Percentiles rank a stretch among this genome's conserved stretches.
Evolutionary conservation across 2,113 vertebrate species (phyloP).

Genomic region (Pollimyrus isidori): DNA sequence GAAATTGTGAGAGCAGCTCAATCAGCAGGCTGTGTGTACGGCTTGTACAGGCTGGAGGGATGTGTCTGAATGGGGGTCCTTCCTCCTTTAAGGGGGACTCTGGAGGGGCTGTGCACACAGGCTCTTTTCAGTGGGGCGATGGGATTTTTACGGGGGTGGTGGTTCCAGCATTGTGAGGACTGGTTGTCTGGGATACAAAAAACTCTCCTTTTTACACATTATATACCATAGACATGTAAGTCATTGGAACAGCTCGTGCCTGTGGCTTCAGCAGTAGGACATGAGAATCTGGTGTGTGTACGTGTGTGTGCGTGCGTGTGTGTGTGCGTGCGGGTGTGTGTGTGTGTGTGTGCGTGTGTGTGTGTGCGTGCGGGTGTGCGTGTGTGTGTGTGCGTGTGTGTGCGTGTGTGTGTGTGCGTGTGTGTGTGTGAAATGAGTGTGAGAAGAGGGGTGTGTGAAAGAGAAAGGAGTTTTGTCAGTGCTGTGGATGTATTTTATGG

Average conservation of each 20-base stretch:
- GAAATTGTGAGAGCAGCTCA: neutral
- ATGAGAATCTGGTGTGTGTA: constrained; percentile 6
- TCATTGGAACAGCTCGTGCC: neutral
- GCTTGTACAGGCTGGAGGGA: neutral
- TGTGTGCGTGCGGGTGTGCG: neutral
- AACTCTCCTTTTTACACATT: neutral
- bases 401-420: neutral
- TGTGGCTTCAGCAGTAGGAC: neutral
- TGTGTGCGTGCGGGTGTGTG: too few relatives aligned
- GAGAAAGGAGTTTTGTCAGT: neutral
- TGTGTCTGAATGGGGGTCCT: constrained; percentile 11
- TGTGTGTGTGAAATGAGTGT: neutral
- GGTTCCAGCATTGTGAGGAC: neutral
- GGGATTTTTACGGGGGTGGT: neutral
- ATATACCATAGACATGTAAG: neutral
- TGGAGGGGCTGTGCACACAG: neutral
- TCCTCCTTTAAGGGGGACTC: constrained; percentile 1
- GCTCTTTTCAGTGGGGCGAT: neutral
- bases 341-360: neutral
- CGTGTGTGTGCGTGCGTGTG: neutral
- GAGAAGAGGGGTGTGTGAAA: constrained; percentile 6
- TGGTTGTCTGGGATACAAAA: neutral
- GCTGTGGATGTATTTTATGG: constrained; percentile 8
- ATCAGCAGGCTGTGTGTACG: neutral
- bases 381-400: neutral